A percentile compares a stretch with the other conserved stretches of the same genome.
Evolutionary conservation across 2,113 vertebrate genomes (phyloP).

Genomic region (Phocoena sinus): DNA sequence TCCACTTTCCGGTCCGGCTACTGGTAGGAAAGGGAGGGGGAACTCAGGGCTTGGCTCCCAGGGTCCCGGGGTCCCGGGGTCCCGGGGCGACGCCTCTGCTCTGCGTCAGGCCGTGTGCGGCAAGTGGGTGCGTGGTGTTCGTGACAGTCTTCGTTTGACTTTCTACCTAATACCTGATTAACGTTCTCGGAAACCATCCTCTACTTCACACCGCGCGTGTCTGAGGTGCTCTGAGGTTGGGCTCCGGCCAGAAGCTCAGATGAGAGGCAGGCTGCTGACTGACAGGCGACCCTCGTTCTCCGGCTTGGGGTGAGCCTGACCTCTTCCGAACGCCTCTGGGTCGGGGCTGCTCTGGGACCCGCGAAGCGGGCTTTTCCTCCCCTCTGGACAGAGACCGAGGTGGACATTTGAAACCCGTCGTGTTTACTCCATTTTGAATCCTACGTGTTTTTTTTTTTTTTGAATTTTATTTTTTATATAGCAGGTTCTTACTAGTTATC

Average conservation of each 20-base stretch:
- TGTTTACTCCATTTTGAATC: not conserved
- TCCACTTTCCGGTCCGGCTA: not conserved
- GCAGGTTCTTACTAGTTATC: too few relatives aligned
- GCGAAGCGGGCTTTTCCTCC: not conserved
- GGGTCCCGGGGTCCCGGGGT: not conserved
- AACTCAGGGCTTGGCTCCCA: not conserved
- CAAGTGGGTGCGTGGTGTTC: not conserved
- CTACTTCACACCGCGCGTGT: accelerated
- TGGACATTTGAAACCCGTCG: not conserved
- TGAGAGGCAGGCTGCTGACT: not conserved
- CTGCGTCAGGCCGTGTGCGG: not conserved
- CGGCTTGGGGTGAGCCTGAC: too few relatives aligned
- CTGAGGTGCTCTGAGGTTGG: not conserved
- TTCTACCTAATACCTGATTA: accelerated
- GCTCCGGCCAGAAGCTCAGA: not conserved
- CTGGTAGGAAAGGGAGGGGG: not conserved
- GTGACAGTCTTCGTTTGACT: accelerated
- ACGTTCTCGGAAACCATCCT: not conserved
- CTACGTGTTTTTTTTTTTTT: too few relatives aligned
- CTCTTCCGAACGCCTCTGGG: not conserved
- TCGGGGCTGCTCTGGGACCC: accelerated
- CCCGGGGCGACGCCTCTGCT: not conserved
- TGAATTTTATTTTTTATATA: too few relatives aligned
- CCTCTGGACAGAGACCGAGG: not conserved
- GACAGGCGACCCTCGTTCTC: not conserved